Evolutionary conservation across 2,113 vertebrate genomes (phyloP), one percentile per base, ranked within the genome.

Genomic region (Myrmecobius fasciatus): DNA sequence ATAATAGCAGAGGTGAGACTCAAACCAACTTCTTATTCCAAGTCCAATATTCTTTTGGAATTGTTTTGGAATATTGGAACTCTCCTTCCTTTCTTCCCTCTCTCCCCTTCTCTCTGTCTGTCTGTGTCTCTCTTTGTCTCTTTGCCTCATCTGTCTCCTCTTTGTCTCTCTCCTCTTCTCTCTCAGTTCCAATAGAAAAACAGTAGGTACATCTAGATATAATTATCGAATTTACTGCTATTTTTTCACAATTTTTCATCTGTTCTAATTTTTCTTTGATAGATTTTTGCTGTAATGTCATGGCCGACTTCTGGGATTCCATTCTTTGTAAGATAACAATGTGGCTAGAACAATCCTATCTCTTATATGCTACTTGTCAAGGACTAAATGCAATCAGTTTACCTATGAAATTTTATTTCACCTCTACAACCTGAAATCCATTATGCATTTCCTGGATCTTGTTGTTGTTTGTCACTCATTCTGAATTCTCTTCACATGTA

Each of bases 181-280:
- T 51, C 49, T 51, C 49, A 51, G 49, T 51, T n/a, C 43, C 67
- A 83, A 43, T 7, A 43, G 67, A 43, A 8, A 83, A 83, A 36
- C 5, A 6, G 8, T 43, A 75, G 36, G 20, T 22, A 43, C 5
- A 83, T 7, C 6, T 20, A 43, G 17, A 43, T 75, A 75, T n/a
- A 75, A n/a, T 75, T n/a, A 75, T 75, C 67, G 90, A 93, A n/a
- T 89, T 94, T 96, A 26, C 83, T 56, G 56, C n/a, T 93, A 94
- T 88, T n/a, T n/a, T n/a, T n/a, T 60, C 31, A 28, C 53, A 94
- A 91, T 53, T 94, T 47, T 94, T 92, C 83, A 93, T 31, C 60
- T 92, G 12, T 88, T 95, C 54, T 49, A 88, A 75, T 88, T 83
- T 51, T 52, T n/a, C 48, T 93, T 95, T 89, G 0, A n/a, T 89